A percentile compares a stretch with the other conserved stretches of the same genome.
Conservation (phyloP, 2,797 vertebrate species). For the Sebastes umbrosus region DNA sequence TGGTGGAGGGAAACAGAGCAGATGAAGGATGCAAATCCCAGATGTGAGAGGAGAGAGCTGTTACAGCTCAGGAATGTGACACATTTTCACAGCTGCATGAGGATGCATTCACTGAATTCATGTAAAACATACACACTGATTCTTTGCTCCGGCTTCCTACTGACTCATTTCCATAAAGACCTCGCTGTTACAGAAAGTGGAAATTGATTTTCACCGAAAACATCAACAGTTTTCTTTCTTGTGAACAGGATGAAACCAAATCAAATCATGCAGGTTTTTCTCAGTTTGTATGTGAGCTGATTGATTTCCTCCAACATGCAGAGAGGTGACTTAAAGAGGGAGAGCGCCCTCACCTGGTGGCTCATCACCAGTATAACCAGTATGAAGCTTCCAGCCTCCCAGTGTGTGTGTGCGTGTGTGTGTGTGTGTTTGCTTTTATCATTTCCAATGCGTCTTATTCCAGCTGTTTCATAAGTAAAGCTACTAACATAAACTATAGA, state of each 20-base stretch:
- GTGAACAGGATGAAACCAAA: neutral
- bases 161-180: neutral
- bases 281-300: neutral
- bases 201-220: neutral
- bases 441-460: neutral
- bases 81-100: neutral
- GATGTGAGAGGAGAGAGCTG: neutral
- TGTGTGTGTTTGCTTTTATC: neutral
- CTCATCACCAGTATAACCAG: neutral
- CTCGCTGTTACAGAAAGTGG: neutral
- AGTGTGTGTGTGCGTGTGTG: neutral
- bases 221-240: neutral
- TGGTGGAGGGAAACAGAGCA: conserved; percentile 43
- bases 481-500: neutral
- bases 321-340: neutral
- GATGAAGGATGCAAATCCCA: conserved; percentile 47
- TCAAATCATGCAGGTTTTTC: neutral
- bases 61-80: conserved; percentile 34
- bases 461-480: no score
- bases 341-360: conserved; percentile 59
- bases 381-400: neutral
- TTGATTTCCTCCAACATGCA: neutral
- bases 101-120: neutral
- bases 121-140: neutral
- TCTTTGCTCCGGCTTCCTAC: neutral